Evolutionary conservation across 1,140 invertebrate species (phyloP), one percentile per base, ranked within the genome.

Genomic region (Hypsibius dujardini): DNA sequence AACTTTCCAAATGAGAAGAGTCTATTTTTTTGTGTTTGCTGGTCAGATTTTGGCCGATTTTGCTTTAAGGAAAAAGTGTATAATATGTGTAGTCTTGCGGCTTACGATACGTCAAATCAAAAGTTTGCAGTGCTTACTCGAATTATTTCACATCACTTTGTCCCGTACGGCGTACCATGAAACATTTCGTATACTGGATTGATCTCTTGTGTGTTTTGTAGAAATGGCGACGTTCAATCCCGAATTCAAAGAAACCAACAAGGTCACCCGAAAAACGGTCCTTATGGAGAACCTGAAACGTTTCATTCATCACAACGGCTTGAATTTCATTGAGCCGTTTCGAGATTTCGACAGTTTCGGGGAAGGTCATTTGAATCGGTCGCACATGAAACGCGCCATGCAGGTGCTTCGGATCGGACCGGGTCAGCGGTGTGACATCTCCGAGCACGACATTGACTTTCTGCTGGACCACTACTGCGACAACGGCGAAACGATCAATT

Each of bases 311-410:
- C 3, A 67, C 7, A 7, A 12, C 42, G 62, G 62, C 62, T 15
- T 67, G 12, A 67, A 67, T 42, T 67, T 67, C 12, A 67, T 15
- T 45, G 62, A 67, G 45, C 62, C 62, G 3, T 45, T 67, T 3
- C 12, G 42, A 42, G 62, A 67, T 42, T 67, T 67, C 45, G 62
- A 67, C 45, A 67, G 12, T 12, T 67, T 67, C 45, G 62, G 62
- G 12, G 42, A 67, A 42, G 42, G 42, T 67, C 62, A 7, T 7
- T 45, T 67, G 12, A 67, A 67, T 42, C 12, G 7, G 42, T 67
- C 62, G 62, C 62, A 67, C 3, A 67, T 67, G 62, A 12, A 67
- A 67, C 12, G 62, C 3, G 62, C 62, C 12, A 7, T 67, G 12
- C 62, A 67, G 3, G 42, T 67, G 3, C 62, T 67, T 3, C 12